Evolutionary conservation across 1,140 invertebrate genomes (phyloP).

Genomic region (Ceratina calcarata): DNA sequence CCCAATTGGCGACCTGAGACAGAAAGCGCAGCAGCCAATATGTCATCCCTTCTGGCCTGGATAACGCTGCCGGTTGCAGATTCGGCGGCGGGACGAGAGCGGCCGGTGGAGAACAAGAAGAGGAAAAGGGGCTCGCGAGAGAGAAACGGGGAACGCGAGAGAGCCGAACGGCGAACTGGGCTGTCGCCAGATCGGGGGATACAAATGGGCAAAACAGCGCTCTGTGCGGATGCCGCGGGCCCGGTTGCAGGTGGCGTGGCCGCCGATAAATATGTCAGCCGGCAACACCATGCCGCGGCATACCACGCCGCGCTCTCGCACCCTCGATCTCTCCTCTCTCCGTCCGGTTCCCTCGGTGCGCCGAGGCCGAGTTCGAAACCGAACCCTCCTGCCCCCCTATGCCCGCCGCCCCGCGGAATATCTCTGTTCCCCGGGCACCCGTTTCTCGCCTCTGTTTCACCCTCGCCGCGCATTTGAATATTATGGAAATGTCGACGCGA

Average conservation of each 20-base stretch:
- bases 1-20: background rate
- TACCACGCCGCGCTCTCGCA: conserved; percentile 61
- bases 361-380: no score
- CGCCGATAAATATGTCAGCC: conserved; percentile 79
- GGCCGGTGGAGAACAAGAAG: background rate
- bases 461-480: conserved; percentile 68
- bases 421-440: conserved; percentile 35
- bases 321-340: conserved; percentile 54
- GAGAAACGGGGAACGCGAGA: conserved; percentile 20
- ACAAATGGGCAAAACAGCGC: conserved; percentile 70
- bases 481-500: conserved; percentile 69
- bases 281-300: conserved; percentile 72
- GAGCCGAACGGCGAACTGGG: conserved; percentile 60
- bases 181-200: conserved; percentile 64
- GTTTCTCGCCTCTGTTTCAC: conserved; percentile 36
- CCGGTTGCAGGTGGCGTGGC: conserved; percentile 77
- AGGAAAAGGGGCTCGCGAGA: conserved; percentile 32
- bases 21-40: conserved; percentile 47
- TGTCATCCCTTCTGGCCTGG: conserved; percentile 54
- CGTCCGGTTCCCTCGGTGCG: conserved; percentile 28
- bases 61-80: conserved; percentile 26
- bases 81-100: conserved; percentile 26
- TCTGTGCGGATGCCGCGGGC: conserved; percentile 72
- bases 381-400: background rate
- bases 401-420: conserved; percentile 34